Evolutionary conservation across 1,140 invertebrate genomes (phyloP), one percentile per base, ranked within the genome.

Genomic region (Mactra quadrangularis): DNA sequence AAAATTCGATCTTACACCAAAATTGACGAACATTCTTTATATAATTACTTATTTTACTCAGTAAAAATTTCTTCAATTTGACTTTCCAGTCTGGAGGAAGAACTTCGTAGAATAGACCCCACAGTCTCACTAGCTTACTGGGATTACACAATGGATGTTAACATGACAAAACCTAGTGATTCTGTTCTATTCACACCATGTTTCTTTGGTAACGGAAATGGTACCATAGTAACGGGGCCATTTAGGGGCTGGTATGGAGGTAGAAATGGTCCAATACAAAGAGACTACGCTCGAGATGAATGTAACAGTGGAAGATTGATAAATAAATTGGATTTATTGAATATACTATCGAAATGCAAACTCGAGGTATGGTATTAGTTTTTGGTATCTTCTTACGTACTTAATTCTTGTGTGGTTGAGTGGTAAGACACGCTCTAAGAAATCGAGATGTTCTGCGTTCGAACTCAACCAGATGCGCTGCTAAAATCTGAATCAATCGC

Each of bases 141-240:
- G 92, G 92, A 93, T 76, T 88, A 85, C 19, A 90, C 91, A 1
- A 82, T 93, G 78, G 93, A 93, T 82, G 78, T 82, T 3, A 89
- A 90, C 57, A 85, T 93, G 57, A 86, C 88, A 0, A 86, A 92
- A 74, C 84, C 88, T 6, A 86, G 88, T 1, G 86, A 91, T 50
- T 93, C 93, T 1, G 88, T 91, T 52, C 77, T 93, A 13, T 94
- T 90, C 83, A 88, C 87, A 25, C 57, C 86, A 0, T 64, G 87
- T 13, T 92, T 94, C 76, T 60, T 93, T 31, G 93, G 93, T 0
- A 93, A 92, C 77, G 91, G 90, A n/a, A 89, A 93, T 83, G 93
- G 93, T 35, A 87, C 89, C 29, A 91, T 94, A 0, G 91, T 87
- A 25, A 87, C 84, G 22, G 93, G 93, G 55, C 92, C 93, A 7